phyloP scores from a whole-genome alignment of 2,113 vertebrate species.

The Rhinogobius similis region DNA sequence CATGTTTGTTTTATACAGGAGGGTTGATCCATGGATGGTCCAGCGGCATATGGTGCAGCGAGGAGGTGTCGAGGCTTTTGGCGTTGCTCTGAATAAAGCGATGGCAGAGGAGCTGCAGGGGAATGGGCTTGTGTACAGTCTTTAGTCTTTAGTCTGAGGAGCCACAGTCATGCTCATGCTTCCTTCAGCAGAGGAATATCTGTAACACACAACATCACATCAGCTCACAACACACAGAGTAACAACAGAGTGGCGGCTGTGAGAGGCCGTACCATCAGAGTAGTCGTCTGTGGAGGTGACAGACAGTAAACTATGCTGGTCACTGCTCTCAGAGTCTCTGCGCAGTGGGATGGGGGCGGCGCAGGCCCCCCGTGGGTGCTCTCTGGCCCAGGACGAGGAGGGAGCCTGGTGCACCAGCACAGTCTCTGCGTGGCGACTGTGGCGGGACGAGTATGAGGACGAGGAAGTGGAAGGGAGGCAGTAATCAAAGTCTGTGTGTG shows the following conservation, averaged over 20 bases:
- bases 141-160: constrained; percentile 50
- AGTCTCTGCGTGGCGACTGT: constrained; percentile 83
- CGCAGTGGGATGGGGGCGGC: constrained; percentile 76
- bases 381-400: constrained; percentile 85
- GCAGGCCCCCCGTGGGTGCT: constrained; percentile 77
- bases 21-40: constrained; percentile 41
- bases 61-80: not conserved
- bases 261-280: constrained; percentile 86
- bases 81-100: constrained; percentile 35
- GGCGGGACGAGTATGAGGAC: constrained; percentile 73
- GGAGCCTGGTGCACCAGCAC: constrained; percentile 91
- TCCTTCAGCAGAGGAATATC: constrained; percentile 98
- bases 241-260: not conserved
- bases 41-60: constrained; percentile 17
- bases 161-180: constrained; percentile 84
- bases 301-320: constrained; percentile 95
- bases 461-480: constrained; percentile 86
- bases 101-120: constrained; percentile 49
- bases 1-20: constrained; percentile 48
- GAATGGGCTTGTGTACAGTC: constrained; percentile 48
- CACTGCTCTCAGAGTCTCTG: constrained; percentile 90
- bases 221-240: constrained; percentile 12
- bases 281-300: constrained; percentile 90
- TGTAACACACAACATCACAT: constrained; percentile 61
- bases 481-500: constrained; percentile 72